Percentiles rank a stretch among this genome's conserved stretches.
Conservation (phyloP, 2,113 vertebrate genomes). For the Nettapus auritus region DNA sequence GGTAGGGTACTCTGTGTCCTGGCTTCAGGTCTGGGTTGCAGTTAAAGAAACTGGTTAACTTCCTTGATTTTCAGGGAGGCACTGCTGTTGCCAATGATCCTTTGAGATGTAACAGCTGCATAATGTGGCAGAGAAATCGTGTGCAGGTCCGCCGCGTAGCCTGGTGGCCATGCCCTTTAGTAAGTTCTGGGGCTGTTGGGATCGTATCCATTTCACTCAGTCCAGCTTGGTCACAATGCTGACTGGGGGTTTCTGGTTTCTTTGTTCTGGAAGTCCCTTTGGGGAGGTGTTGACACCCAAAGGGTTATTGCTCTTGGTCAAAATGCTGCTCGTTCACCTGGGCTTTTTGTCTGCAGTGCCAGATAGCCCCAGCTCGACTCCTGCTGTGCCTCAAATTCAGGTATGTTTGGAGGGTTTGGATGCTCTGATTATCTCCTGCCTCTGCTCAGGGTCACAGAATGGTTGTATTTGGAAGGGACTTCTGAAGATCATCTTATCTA, state of each 20-base stretch:
- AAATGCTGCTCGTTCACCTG: background rate
- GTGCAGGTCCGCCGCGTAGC: background rate
- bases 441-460: background rate
- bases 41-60: background rate
- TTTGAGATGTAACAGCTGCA: background rate
- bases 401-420: background rate
- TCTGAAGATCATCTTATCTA: background rate
- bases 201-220: background rate
- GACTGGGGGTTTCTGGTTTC: background rate
- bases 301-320: background rate
- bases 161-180: background rate
- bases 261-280: background rate
- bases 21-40: fast-evolving
- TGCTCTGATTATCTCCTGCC: background rate
- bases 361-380: fast-evolving
- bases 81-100: fast-evolving
- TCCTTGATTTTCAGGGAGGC: background rate
- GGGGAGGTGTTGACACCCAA: too few species aligned
- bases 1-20: background rate
- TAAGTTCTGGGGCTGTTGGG: background rate
- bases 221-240: background rate
- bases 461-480: background rate
- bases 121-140: background rate
- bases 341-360: background rate
- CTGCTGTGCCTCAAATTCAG: fast-evolving